A percentile compares a stretch with the other conserved stretches of the same genome.
Conservation (phyloP, 2,113 vertebrate species). For the Columba livia region DNA sequence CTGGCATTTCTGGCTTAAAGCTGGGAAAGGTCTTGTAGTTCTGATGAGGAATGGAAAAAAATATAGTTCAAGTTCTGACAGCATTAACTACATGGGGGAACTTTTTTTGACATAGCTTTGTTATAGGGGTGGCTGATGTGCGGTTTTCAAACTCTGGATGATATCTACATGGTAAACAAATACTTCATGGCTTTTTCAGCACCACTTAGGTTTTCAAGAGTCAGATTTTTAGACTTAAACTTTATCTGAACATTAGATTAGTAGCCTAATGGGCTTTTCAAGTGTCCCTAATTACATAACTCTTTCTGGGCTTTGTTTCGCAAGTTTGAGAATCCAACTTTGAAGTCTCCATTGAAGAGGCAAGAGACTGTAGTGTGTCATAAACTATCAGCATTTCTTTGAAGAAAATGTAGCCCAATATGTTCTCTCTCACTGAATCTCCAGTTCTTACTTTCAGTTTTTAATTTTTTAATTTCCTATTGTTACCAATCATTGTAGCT, state of each 20-base stretch:
- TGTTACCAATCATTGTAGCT: not conserved
- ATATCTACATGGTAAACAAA: not conserved
- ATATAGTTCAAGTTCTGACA: not conserved
- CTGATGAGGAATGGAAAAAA: not conserved
- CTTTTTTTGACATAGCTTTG: not conserved
- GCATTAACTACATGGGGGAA: not conserved
- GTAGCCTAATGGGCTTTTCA: not conserved
- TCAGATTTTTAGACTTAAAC: not conserved
- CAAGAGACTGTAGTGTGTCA: not conserved
- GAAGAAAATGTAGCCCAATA: not conserved
- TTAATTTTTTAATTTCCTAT: not conserved
- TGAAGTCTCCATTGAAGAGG: not conserved
- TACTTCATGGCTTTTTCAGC: not conserved
- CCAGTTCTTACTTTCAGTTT: not conserved
- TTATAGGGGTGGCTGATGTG: rapidly evolving
- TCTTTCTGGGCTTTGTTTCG: not conserved
- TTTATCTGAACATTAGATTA: not conserved
- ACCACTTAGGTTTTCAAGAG: not conserved
- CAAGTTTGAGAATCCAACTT: not conserved
- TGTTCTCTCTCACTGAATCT: not conserved
- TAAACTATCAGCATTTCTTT: not conserved
- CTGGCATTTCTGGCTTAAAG: not conserved
- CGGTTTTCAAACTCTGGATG: not conserved
- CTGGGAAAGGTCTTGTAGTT: not conserved
- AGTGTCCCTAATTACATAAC: not conserved